Evolutionary conservation across 2,888 invertebrate species (phyloP).

Genomic region (Nephrotoma flavescens): DNA sequence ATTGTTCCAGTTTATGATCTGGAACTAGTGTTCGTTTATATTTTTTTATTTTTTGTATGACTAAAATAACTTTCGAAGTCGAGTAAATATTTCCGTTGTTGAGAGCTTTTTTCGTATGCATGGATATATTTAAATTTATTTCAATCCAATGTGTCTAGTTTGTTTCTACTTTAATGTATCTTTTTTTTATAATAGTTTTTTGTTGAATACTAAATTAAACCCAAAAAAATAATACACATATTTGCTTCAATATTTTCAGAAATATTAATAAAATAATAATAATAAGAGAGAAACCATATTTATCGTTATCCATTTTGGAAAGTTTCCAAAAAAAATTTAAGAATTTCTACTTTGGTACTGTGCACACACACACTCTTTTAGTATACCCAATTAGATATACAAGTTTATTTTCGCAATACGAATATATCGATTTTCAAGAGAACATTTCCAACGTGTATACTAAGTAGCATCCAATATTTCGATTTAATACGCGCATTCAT

Average conservation of each 20-base stretch:
- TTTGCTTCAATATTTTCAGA: neutral
- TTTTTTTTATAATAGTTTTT: neutral
- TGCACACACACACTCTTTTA: no score
- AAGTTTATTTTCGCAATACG: neutral
- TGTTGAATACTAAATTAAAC: neutral
- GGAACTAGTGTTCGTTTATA: neutral
- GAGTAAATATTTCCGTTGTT: neutral
- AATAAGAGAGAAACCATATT: neutral
- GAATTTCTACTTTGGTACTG: neutral
- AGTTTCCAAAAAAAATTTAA: neutral
- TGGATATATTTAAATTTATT: neutral
- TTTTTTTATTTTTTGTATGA: neutral
- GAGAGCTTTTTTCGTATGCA: neutral
- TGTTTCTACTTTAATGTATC: neutral
- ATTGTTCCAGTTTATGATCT: neutral
- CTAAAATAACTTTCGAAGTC: neutral
- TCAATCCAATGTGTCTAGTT: neutral
- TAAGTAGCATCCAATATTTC: neutral
- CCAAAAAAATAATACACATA: neutral
- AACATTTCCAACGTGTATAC: neutral
- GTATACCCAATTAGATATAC: neutral
- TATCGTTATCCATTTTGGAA: neutral
- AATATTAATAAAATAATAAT: neutral
- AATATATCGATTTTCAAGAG: neutral
- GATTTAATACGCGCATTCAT: neutral